A percentile compares a stretch with the other conserved stretches of the same genome.
Evolutionary conservation across 2,113 vertebrate genomes (phyloP).

Genomic region (Microtus oregoni): DNA sequence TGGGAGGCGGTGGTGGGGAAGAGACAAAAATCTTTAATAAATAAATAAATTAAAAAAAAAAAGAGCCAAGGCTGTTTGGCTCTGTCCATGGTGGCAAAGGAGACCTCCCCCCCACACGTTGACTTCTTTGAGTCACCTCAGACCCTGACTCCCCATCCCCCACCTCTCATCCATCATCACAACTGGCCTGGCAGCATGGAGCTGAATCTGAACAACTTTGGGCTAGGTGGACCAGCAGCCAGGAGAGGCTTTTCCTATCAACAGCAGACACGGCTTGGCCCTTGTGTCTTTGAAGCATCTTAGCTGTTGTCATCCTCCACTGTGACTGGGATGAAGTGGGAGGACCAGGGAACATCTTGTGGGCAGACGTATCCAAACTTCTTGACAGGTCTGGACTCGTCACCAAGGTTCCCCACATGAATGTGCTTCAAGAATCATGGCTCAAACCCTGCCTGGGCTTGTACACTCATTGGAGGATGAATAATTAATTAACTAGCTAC

Average conservation of each 20-base stretch:
- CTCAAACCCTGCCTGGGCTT: constrained; percentile 44
- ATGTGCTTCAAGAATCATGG: constrained; percentile 56
- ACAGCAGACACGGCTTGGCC: background rate
- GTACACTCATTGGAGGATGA: constrained; percentile 14
- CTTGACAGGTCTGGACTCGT: constrained; percentile 75
- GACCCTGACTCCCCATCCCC: no score
- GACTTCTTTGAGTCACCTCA: background rate
- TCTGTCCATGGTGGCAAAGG: background rate
- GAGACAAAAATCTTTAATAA: no score
- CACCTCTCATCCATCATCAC: background rate
- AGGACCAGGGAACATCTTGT: constrained; percentile 67
- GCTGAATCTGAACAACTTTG: background rate
- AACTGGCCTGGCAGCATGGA: background rate
- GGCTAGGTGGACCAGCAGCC: background rate
- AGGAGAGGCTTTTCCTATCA: background rate
- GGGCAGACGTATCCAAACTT: constrained; percentile 71
- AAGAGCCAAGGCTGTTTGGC: background rate
- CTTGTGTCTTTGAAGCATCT: constrained; percentile 11
- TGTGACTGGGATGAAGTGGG: background rate
- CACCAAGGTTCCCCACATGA: constrained; percentile 34
- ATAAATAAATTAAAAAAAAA: no score
- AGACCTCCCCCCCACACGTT: background rate
- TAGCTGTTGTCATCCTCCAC: background rate
- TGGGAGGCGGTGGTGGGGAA: no score
- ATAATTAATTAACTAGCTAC: constrained; percentile 74